Percentiles rank a stretch among this genome's conserved stretches.
Evolutionary conservation across 2,797 vertebrate genomes (phyloP).

Genomic region (Taeniopygia guttata): DNA sequence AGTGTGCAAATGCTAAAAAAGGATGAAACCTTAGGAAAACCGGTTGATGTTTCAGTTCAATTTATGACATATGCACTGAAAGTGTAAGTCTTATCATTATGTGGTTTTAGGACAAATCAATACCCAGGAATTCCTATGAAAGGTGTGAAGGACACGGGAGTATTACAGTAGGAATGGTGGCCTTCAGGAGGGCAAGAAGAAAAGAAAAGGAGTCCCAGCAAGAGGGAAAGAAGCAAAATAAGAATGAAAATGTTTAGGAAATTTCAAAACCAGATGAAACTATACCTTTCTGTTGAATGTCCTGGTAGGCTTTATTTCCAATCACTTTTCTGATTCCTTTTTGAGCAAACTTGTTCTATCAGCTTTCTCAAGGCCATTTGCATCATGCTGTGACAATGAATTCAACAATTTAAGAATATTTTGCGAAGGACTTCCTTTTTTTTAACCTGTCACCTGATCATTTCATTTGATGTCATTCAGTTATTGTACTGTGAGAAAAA

Average conservation of each 20-base stretch:
- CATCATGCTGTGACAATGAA: background rate
- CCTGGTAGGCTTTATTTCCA: background rate
- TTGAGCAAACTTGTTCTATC: background rate
- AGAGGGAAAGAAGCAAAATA: background rate
- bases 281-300: background rate
- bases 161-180: background rate
- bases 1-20: background rate
- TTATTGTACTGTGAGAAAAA: background rate
- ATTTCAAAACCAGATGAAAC: background rate
- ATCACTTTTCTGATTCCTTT: background rate
- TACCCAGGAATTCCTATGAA: background rate
- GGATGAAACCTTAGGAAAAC: background rate
- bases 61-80: background rate
- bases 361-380: background rate
- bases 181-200: background rate
- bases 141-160: background rate
- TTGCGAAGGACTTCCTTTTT: background rate
- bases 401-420: background rate
- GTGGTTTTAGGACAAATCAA: background rate
- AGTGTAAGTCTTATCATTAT: background rate
- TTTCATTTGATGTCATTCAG: background rate
- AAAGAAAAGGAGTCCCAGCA: background rate
- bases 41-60: background rate
- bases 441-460: background rate
- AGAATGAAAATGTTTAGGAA: background rate